Evolutionary conservation across 2,113 vertebrate species (phyloP).

Genomic region (Bos taurus): ARS-UCD2.0 NC_037333.1:44619501-44620000

Average conservation of each 20-base stretch:
- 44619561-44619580: neutral
- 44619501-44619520: neutral
- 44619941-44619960: neutral
- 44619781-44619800: neutral
- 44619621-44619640: neutral
- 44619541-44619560: neutral
- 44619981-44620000: neutral
- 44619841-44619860: neutral
- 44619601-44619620: neutral
- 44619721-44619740: neutral
- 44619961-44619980: neutral
- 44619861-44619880: neutral
- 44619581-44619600: neutral
- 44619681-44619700: neutral
- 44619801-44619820: neutral
- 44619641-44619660: fast-evolving
- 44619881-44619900: neutral
- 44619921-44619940: neutral
- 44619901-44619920: neutral
- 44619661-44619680: neutral
- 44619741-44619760: neutral
- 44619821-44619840: neutral
- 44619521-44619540: neutral
- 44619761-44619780: neutral
- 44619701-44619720: neutral